These are phyloP conservation scores for Champsocephalus gunnari DNA, from an alignment of 2,797 vertebrate species.

Conservation along the genomic window DNA sequence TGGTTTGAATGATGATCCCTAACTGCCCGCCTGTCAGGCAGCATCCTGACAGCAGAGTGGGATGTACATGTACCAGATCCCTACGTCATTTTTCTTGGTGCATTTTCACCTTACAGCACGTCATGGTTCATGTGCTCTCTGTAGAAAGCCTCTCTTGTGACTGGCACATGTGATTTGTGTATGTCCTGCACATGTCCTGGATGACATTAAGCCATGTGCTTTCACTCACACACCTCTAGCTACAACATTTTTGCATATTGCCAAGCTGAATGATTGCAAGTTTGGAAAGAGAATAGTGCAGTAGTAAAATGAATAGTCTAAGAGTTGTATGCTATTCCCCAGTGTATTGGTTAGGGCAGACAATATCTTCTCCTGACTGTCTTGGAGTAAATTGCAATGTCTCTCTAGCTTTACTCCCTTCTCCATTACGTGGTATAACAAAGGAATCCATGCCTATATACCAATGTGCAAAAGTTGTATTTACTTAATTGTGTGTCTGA, in stretches of 20 bases:
- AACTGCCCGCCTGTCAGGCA: constrained; percentile 35
- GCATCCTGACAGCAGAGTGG: constrained; percentile 21
- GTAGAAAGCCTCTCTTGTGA: constrained; percentile 49
- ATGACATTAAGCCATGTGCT: constrained; percentile 42
- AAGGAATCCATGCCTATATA: neutral
- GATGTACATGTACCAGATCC: constrained; percentile 7
- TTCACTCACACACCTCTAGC: neutral
- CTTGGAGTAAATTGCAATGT: constrained; percentile 12
- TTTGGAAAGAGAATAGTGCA: neutral
- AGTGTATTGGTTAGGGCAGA: neutral
- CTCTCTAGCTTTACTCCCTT: neutral
- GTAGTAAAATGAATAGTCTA: neutral
- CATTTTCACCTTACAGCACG: constrained; percentile 19
- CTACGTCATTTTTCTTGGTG: neutral
- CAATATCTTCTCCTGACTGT: neutral
- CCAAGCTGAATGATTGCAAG: constrained; percentile 7
- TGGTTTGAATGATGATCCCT: constrained; percentile 34
- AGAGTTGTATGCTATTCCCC: neutral
- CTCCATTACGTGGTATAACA: constrained; percentile 4
- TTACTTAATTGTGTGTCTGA: constrained; percentile 4
- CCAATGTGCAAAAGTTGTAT: neutral
- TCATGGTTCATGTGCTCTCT: constrained; percentile 36
- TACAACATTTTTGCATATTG: neutral
- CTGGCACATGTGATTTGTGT: constrained; percentile 53
- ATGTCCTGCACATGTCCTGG: constrained; percentile 32